Percentiles rank a stretch among this genome's conserved stretches.
Evolutionary conservation across 1,140 invertebrate species (phyloP).

Genomic region (Drosophila micromelanica): DNA sequence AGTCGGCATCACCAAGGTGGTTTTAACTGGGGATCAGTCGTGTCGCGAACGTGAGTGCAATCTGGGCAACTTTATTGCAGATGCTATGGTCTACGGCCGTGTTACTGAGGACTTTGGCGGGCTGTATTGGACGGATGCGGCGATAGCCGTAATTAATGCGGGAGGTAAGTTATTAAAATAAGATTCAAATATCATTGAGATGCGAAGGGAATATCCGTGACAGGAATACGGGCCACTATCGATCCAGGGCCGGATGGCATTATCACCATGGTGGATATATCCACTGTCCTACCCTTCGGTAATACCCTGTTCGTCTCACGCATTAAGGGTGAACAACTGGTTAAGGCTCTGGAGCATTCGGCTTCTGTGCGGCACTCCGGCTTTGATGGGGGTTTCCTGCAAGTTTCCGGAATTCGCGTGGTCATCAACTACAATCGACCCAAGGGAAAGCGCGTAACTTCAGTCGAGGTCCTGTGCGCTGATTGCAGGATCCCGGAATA

Average conservation of each 20-base stretch:
- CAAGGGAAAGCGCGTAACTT: slow-evolving; percentile 85
- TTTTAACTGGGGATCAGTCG: slow-evolving; percentile 86
- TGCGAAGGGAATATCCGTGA: neutral
- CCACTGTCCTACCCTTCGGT: slow-evolving; percentile 86
- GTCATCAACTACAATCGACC: slow-evolving; percentile 85
- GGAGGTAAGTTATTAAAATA: slow-evolving; percentile 84
- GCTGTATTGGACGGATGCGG: slow-evolving; percentile 89
- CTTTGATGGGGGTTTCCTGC: slow-evolving; percentile 86
- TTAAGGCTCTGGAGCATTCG: slow-evolving; percentile 86
- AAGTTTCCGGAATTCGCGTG: slow-evolving; percentile 86
- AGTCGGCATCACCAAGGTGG: slow-evolving; percentile 88
- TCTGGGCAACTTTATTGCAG: slow-evolving; percentile 92
- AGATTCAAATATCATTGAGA: too few species aligned
- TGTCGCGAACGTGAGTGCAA: slow-evolving; percentile 92
- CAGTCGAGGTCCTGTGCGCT: slow-evolving; percentile 85
- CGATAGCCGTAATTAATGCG: slow-evolving; percentile 90
- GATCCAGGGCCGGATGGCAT: slow-evolving; percentile 43
- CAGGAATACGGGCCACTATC: slow-evolving; percentile 68
- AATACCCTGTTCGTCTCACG: slow-evolving; percentile 85
- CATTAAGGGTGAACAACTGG: slow-evolving; percentile 84
- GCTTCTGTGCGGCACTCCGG: slow-evolving; percentile 84
- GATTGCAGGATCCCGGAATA: slow-evolving; percentile 84
- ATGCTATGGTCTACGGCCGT: slow-evolving; percentile 87
- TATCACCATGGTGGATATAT: slow-evolving; percentile 64
- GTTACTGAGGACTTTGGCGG: slow-evolving; percentile 84